Evolutionary conservation across 2,113 vertebrate species (phyloP), one percentile per base, ranked within the genome.

Genomic region (Thalassoma bifasciatum): DNA sequence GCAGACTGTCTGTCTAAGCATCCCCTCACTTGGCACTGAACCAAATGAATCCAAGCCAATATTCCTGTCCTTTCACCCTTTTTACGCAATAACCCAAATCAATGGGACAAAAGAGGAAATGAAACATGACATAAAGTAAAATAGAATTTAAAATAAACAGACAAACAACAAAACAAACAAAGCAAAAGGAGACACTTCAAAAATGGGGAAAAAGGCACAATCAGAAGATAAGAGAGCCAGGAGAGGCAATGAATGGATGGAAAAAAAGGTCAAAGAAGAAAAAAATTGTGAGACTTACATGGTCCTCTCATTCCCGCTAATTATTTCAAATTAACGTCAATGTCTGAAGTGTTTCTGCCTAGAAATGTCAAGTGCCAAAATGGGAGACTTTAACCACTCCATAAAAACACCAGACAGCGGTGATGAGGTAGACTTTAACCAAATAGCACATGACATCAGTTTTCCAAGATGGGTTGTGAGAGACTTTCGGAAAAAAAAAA

Each of bases 301-400:
- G 16, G 17, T 46, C 14, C 6, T 49, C 34, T 83, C 58, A 50
- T 64, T 67, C 61, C 21, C 1, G 47, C 40, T 74, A 65, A 79
- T 76, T 60, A 69, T 77, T 68, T 68, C 17, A 65, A 30, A 60
- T 72, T 83, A 85, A 87, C 68, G 82, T 81, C 80, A 83, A 79
- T 52, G 61, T 73, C 36, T 81, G 21, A 83, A 68, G 66, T 61
- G 54, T 79, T 61, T 76, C 53, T 71, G 47, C 14, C 16, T n/a
- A 66, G 68, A 84, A 72, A 76, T 75, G 77, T 84, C 77, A 79
- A 72, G 74, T 34, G 42, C 67, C 36, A 8, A 71, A 72, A 57
- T 14, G 51, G 36, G 75, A 22, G 73, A 66, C 75, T 77, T 21
- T 44, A n/a, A 75, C 46, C 57, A 10, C 19, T 52, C 3, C 12